Conservation (phyloP, 2,797 vertebrate genomes). For the Periophthalmus magnuspinnatus region DNA sequence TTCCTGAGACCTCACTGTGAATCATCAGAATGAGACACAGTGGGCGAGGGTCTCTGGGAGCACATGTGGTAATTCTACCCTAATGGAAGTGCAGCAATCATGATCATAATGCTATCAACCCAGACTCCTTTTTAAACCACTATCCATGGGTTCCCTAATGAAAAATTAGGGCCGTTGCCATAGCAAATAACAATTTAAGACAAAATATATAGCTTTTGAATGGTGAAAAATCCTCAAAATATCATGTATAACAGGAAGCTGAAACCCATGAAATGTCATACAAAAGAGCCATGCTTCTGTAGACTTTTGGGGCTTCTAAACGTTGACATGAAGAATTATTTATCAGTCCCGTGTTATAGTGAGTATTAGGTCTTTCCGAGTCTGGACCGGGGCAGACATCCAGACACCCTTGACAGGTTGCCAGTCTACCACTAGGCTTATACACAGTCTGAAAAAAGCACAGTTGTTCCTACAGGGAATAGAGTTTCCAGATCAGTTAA, state of each 20-base stretch:
- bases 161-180: too few species aligned
- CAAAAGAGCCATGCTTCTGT: not conserved
- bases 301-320: not conserved
- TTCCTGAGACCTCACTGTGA: conserved; percentile 37
- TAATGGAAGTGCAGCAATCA: conserved; percentile 23
- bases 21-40: conserved; percentile 29
- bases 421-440: conserved; percentile 36
- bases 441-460: conserved; percentile 36
- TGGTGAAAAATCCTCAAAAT: too few species aligned
- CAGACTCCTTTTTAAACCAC: not conserved
- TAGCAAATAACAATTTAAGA: too few species aligned
- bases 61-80: conserved; percentile 29
- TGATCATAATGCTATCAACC: conserved; percentile 33
- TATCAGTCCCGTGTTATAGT: conserved; percentile 1
- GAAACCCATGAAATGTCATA: not conserved
- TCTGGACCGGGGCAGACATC: conserved; percentile 7
- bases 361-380: conserved; percentile 11
- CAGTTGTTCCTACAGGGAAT: conserved; percentile 48
- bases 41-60: conserved; percentile 28
- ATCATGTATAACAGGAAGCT: too few species aligned
- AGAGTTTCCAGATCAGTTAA: conserved; percentile 49
- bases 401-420: conserved; percentile 36
- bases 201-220: too few species aligned
- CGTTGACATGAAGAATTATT: conserved; percentile 22
- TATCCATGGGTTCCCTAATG: too few species aligned